Conservation (phyloP, 2,797 vertebrate species). For the Diglossa cyanea region DNA sequence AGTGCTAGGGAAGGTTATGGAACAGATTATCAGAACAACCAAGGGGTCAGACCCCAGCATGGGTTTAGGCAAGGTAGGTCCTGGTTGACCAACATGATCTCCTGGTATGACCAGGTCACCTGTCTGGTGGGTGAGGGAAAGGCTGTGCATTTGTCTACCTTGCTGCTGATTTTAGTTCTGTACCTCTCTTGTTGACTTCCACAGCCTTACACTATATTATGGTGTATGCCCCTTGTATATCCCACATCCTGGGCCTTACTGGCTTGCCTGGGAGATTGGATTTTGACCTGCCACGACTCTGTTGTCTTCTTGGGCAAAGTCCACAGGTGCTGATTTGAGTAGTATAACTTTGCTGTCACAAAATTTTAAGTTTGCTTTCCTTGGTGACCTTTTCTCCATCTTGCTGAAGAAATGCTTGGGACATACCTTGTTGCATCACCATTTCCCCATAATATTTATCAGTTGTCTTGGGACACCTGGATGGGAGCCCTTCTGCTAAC, state of each 20-base stretch:
- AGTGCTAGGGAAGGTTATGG: not conserved
- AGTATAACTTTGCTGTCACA: not conserved
- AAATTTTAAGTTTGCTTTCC: not conserved
- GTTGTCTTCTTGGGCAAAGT: not conserved
- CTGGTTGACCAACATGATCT: not conserved
- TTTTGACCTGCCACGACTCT: not conserved
- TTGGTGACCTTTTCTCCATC: not conserved
- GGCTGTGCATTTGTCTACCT: not conserved
- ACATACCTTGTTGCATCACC: not conserved
- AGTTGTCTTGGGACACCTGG: not conserved
- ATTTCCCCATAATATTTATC: not conserved
- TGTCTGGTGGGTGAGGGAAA: not conserved
- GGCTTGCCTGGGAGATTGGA: not conserved
- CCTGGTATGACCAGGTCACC: not conserved
- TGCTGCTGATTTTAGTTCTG: not conserved
- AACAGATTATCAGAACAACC: not conserved
- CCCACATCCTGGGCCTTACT: not conserved
- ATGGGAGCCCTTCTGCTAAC: not conserved
- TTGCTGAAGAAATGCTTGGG: not conserved
- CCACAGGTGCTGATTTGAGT: accelerated
- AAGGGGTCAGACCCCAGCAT: too few species aligned
- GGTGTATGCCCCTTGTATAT: too few species aligned
- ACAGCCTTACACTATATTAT: not conserved
- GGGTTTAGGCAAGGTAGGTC: not conserved
- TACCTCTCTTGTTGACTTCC: not conserved